Percentiles rank a stretch among this genome's conserved stretches.
Evolutionary conservation across 2,888 invertebrate genomes (phyloP).

Genomic region (Spodoptera picta): DNA sequence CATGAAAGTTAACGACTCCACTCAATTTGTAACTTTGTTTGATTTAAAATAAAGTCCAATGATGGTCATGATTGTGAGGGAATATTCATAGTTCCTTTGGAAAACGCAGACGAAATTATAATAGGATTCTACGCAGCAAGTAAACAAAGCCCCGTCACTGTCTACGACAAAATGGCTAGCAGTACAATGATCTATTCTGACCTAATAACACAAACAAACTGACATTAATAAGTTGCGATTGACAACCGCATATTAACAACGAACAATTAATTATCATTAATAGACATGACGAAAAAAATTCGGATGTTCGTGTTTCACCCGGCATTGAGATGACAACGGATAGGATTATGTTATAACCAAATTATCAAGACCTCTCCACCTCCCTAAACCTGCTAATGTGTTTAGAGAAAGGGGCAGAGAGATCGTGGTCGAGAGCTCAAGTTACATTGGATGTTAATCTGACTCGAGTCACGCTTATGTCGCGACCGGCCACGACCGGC

Average conservation of each 20-base stretch:
- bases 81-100: no score
- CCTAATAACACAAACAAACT: constrained; percentile 69
- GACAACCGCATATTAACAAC: constrained; percentile 81
- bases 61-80: no score
- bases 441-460: constrained; percentile 62
- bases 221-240: constrained; percentile 82
- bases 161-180: constrained; percentile 13
- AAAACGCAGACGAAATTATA: no score
- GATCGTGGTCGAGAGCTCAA: constrained; percentile 63
- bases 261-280: constrained; percentile 85
- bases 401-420: constrained; percentile 48
- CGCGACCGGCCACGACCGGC: constrained; percentile 81
- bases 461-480: constrained; percentile 77
- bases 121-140: no score
- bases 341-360: constrained; percentile 79
- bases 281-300: constrained; percentile 75
- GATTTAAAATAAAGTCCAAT: no score
- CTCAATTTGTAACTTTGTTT: no score
- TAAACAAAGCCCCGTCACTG: background rate
- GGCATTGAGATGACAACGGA: constrained; percentile 87
- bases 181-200: constrained; percentile 53
- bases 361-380: constrained; percentile 58
- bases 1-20: no score
- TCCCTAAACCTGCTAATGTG: constrained; percentile 41
- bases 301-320: constrained; percentile 81